A percentile compares a stretch with the other conserved stretches of the same genome.
Conservation (phyloP, 2,113 vertebrate species). For the Mixornis gularis region DNA sequence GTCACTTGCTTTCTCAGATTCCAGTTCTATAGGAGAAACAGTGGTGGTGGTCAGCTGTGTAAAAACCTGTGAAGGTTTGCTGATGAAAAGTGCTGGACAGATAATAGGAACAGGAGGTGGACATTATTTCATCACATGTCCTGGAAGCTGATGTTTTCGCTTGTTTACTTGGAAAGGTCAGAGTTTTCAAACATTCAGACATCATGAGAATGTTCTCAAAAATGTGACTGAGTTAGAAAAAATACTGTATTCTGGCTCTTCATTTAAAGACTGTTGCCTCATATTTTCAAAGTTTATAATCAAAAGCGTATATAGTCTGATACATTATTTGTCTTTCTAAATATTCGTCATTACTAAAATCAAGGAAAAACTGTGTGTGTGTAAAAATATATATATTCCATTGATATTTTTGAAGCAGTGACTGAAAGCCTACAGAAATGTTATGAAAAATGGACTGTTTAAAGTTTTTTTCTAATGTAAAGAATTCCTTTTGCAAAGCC, state of each 20-base stretch:
- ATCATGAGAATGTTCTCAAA: neutral
- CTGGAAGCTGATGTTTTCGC: neutral
- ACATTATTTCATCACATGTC: neutral
- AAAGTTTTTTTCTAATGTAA: neutral
- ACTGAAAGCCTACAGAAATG: neutral
- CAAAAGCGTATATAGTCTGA: neutral
- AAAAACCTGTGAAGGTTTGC: neutral
- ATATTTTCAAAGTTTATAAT: neutral
- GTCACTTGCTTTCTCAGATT: neutral
- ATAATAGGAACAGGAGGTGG: neutral
- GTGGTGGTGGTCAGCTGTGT: neutral
- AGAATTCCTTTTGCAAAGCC: neutral
- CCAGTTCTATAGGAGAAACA: neutral
- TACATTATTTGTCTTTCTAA: neutral
- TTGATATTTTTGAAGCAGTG: neutral
- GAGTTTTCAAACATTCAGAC: neutral
- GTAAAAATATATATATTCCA: neutral
- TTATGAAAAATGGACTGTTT: neutral
- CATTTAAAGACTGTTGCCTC: neutral
- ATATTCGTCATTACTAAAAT: neutral
- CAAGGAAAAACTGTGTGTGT: neutral
- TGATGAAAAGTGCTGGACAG: neutral
- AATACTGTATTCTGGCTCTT: neutral
- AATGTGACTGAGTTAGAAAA: neutral
- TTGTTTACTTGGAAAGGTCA: neutral